Conservation (phyloP, 2,797 vertebrate species). For the Xenopus petersii region DNA sequence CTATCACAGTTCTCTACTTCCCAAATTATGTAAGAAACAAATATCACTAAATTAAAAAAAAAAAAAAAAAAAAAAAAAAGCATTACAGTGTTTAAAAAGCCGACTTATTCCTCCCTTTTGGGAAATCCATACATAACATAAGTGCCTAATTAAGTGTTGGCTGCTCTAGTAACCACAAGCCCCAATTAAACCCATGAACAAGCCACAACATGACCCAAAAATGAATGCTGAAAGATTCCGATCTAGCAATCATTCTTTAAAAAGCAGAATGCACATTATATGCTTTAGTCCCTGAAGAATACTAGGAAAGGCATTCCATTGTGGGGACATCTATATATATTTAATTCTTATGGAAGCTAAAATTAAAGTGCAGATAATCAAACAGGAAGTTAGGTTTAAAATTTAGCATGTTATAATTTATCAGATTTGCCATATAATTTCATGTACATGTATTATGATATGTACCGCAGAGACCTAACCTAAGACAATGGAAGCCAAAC, state of each 20-base stretch:
- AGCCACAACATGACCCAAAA: constrained; percentile 25
- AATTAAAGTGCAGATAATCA: too few species aligned
- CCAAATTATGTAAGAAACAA: too few species aligned
- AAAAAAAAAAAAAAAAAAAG: constrained; percentile 16
- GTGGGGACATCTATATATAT: neutral
- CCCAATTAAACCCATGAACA: constrained; percentile 24
- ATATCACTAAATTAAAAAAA: constrained; percentile 18
- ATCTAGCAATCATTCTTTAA: neutral
- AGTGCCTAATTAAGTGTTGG: constrained; percentile 32
- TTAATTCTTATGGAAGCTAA: neutral
- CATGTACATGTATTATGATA: too few species aligned
- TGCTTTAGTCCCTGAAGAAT: neutral
- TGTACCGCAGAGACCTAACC: too few species aligned
- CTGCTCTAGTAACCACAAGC: constrained; percentile 14
- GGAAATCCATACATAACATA: constrained; percentile 23
- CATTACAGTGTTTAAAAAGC: neutral
- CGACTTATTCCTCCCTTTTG: constrained; percentile 18
- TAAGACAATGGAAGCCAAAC: too few species aligned
- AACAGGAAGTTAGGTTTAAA: too few species aligned
- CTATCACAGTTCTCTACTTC: neutral
- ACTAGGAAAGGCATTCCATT: neutral
- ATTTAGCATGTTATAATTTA: too few species aligned
- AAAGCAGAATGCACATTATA: neutral
- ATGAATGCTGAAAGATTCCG: neutral
- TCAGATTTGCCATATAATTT: too few species aligned